Evolutionary conservation across 2,888 invertebrate species (phyloP).

Genomic region (Meganola albula): DNA sequence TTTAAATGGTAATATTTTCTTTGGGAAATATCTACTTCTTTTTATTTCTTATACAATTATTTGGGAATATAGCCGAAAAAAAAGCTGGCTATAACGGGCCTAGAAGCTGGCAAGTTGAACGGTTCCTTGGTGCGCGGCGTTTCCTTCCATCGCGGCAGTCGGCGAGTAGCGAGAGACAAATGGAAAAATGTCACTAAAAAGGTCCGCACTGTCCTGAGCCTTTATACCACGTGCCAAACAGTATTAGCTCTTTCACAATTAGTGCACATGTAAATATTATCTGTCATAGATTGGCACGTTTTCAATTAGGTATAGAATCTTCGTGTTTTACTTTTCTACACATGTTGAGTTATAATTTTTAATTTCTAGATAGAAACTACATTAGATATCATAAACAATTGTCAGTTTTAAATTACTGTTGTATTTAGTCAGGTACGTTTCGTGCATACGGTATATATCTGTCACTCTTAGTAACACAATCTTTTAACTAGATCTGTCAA

Average conservation of each 20-base stretch:
- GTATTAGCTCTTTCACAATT: constrained; percentile 12
- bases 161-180: constrained; percentile 72
- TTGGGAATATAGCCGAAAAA: constrained; percentile 73
- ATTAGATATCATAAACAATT: no score
- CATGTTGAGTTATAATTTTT: no score
- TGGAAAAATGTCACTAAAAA: constrained; percentile 85
- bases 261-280: constrained; percentile 13
- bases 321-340: no score
- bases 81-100: constrained; percentile 81
- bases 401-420: no score
- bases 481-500: no score
- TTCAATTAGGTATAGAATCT: no score
- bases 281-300: constrained; percentile 1
- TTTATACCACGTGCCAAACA: constrained; percentile 23
- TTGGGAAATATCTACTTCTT: no score
- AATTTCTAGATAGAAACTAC: no score
- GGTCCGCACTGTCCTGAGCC: constrained; percentile 88
- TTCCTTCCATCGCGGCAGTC: constrained; percentile 80
- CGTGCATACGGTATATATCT: no score
- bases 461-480: no score
- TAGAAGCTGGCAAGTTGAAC: constrained; percentile 81
- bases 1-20: no score
- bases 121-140: constrained; percentile 80
- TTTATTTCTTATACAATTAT: constrained; percentile 50
- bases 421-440: no score